Evolutionary conservation across 2,113 vertebrate species (phyloP).

Genomic region (Forbesichthys agassizii): DNA sequence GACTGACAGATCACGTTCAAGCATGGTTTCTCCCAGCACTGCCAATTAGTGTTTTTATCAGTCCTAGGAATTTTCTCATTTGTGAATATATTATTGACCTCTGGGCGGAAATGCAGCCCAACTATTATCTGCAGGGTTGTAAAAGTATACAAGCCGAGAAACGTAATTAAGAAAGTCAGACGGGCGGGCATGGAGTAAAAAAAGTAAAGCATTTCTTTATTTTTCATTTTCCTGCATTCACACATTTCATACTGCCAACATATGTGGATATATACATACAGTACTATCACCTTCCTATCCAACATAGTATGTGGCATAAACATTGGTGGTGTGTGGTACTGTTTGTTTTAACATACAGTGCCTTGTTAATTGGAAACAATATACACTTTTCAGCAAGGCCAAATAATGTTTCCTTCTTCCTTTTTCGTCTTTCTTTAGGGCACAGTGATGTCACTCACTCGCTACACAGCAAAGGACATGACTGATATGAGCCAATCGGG

Average conservation of each 20-base stretch:
- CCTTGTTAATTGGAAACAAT: no score
- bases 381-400: no score
- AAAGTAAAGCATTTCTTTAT: neutral
- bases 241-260: neutral
- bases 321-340: no score
- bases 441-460: no score
- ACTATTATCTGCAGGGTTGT: neutral
- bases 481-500: no score
- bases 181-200: neutral
- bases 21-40: slow-evolving; percentile 36
- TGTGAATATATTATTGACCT: slow-evolving; percentile 29
- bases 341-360: no score
- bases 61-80: slow-evolving; percentile 14
- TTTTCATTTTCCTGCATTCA: neutral
- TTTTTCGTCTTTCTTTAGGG: no score
- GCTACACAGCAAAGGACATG: no score
- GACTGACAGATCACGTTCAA: slow-evolving; percentile 40
- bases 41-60: slow-evolving; percentile 27
- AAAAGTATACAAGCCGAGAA: neutral
- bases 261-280: no score
- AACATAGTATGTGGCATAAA: no score
- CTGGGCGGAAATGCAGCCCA: slow-evolving; percentile 7
- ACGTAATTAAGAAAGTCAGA: slow-evolving; percentile 1
- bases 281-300: no score
- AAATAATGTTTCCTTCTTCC: no score